Conservation (phyloP, 1,140 invertebrate species). For the Drosophila orena region DNA sequence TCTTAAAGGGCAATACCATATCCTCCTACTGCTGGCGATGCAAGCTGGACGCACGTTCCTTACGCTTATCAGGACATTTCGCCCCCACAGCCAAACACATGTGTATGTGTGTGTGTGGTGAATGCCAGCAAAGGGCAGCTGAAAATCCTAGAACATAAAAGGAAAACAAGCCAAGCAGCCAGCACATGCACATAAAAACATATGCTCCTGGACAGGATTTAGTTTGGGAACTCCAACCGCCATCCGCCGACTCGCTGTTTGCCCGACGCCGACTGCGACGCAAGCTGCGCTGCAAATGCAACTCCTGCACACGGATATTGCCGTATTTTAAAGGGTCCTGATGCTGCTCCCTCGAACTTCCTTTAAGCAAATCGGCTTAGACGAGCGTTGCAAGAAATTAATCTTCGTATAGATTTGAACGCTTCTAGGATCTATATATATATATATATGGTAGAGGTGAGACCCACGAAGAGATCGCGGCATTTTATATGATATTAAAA, state of each 20-base stretch:
- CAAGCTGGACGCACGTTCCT: slow-evolving; percentile 39
- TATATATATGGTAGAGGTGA: not conserved
- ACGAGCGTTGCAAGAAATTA: slow-evolving; percentile 34
- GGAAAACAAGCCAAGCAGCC: slow-evolving; percentile 37
- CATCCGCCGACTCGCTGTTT: slow-evolving; percentile 5
- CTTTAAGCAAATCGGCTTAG: slow-evolving; percentile 63
- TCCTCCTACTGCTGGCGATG: slow-evolving; percentile 8
- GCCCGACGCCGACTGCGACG: slow-evolving; percentile 31
- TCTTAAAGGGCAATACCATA: slow-evolving; percentile 28
- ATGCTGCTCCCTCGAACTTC: slow-evolving; percentile 38
- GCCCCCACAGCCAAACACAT: not conserved
- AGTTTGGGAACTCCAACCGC: slow-evolving; percentile 11
- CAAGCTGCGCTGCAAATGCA: slow-evolving; percentile 42
- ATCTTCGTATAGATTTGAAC: slow-evolving; percentile 28
- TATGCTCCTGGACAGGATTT: slow-evolving; percentile 67
- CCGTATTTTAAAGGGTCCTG: slow-evolving; percentile 12
- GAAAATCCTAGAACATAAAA: slow-evolving; percentile 71
- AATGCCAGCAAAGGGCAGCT: slow-evolving; percentile 39
- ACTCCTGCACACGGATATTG: slow-evolving; percentile 11
- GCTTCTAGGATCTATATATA: not conserved
- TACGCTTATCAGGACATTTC: slow-evolving; percentile 53
- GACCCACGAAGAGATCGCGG: too few relatives aligned
- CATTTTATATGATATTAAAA: too few relatives aligned
- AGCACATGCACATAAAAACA: slow-evolving; percentile 68
- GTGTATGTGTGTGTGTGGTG: not conserved